Evolutionary conservation across 2,797 vertebrate genomes (phyloP).

Genomic region (Dromococcyx pavoninus): DNA sequence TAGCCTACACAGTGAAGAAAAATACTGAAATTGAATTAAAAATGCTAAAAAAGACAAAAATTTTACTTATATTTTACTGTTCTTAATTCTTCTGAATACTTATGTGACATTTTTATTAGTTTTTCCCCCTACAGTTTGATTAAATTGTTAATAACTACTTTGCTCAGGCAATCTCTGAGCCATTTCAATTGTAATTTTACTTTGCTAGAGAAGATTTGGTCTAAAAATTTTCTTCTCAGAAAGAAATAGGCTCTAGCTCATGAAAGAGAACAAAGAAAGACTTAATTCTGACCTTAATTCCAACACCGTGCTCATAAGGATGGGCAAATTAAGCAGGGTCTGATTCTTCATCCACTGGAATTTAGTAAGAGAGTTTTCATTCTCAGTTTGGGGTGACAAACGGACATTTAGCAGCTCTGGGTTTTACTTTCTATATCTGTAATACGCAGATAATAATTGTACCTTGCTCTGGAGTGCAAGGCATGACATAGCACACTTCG

Average conservation of each 20-base stretch:
- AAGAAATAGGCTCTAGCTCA: neutral
- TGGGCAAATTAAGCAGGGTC: neutral
- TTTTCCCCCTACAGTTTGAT: neutral
- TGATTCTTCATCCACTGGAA: neutral
- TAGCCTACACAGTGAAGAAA: neutral
- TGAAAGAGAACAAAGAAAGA: neutral
- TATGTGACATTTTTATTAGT: constrained; percentile 35
- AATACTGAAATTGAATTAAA: neutral
- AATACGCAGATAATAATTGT: neutral
- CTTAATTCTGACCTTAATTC: neutral
- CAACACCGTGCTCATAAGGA: neutral
- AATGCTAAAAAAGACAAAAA: neutral
- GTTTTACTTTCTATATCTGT: neutral
- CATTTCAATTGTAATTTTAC: constrained; percentile 13
- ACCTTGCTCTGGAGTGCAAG: neutral
- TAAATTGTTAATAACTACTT: constrained; percentile 40
- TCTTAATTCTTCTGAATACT: constrained; percentile 29
- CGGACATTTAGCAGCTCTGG: neutral
- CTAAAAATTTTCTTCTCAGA: neutral
- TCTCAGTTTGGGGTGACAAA: neutral
- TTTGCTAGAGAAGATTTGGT: neutral
- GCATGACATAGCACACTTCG: neutral
- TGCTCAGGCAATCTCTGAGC: neutral
- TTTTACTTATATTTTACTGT: neutral
- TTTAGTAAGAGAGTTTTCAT: neutral